Percentiles rank a stretch among this genome's conserved stretches.
Evolutionary conservation across 2,113 vertebrate genomes (phyloP).

Genomic region (Xenopus laevis): DNA sequence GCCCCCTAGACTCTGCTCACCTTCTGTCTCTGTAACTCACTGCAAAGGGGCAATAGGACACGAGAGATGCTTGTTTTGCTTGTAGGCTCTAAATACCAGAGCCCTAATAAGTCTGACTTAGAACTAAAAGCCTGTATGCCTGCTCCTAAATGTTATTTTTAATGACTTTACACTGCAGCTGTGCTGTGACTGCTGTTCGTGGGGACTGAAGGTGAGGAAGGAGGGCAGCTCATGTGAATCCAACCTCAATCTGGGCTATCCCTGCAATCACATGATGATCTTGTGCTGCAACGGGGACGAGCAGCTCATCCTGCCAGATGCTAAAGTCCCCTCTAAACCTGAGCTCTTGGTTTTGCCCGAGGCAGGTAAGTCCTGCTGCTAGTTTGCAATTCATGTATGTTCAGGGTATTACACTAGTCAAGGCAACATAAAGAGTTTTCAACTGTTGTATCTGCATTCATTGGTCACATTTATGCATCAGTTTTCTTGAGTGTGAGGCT

Average conservation of each 20-base stretch:
- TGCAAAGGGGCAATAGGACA: too few relatives aligned
- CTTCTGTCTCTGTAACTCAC: too few relatives aligned
- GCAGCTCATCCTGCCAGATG: constrained; percentile 56
- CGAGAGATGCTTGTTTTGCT: too few relatives aligned
- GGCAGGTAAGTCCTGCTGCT: constrained; percentile 65
- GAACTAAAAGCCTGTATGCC: too few relatives aligned
- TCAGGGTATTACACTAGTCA: too few relatives aligned
- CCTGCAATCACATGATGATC: constrained; percentile 82
- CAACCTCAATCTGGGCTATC: constrained; percentile 78
- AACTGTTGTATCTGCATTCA: neutral
- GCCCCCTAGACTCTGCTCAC: too few relatives aligned
- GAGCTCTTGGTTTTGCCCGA: constrained; percentile 58
- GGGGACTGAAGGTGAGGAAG: constrained; percentile 70
- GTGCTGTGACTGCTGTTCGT: constrained; percentile 89
- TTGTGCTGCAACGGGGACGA: constrained; percentile 83
- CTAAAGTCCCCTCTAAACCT: constrained; percentile 67
- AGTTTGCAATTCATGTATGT: too few relatives aligned
- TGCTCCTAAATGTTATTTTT: too few relatives aligned
- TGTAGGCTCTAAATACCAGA: too few relatives aligned
- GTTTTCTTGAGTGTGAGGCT: too few relatives aligned
- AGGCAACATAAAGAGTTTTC: neutral
- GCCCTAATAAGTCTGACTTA: too few relatives aligned
- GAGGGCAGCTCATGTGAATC: constrained; percentile 70
- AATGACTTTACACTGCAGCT: constrained; percentile 51
- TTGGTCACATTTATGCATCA: neutral